Evolutionary conservation across 2,888 invertebrate genomes (phyloP).

Genomic region (Drosophila leonis): DNA sequence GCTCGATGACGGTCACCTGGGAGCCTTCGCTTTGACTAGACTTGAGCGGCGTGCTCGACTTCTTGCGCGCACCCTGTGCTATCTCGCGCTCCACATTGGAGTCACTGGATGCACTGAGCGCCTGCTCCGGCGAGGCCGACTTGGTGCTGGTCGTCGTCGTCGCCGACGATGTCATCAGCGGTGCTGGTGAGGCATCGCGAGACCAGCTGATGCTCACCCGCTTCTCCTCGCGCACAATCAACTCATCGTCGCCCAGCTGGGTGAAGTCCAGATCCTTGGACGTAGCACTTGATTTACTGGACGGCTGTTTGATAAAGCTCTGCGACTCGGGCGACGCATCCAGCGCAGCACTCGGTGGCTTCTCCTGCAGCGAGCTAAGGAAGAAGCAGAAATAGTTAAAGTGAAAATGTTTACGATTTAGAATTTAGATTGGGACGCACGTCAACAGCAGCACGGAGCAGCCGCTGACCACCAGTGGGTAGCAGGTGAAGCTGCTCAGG

Average conservation of each 20-base stretch:
- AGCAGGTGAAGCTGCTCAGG: conserved; percentile 82
- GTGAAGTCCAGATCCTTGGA: conserved; percentile 62
- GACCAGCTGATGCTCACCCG: conserved; percentile 84
- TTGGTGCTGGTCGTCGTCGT: conserved; percentile 52
- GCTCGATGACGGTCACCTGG: conserved; percentile 71
- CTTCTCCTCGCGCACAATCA: conserved; percentile 83
- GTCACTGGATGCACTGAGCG: conserved; percentile 50
- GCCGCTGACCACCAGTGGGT: conserved; percentile 82
- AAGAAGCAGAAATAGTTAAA: neutral
- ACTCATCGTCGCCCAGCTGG: conserved; percentile 73
- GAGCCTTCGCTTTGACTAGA: conserved; percentile 83
- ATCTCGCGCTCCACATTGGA: conserved; percentile 64
- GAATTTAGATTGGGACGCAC: conserved; percentile 55
- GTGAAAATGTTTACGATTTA: neutral
- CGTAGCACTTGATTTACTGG: conserved; percentile 31
- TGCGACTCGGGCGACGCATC: conserved; percentile 69
- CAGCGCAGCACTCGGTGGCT: conserved; percentile 63
- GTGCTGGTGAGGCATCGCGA: conserved; percentile 83
- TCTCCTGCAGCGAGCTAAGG: conserved; percentile 81
- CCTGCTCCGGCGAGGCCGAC: conserved; percentile 64
- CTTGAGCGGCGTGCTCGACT: conserved; percentile 71
- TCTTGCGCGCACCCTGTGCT: conserved; percentile 77
- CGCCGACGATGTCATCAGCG: conserved; percentile 66
- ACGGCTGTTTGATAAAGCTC: conserved; percentile 76
- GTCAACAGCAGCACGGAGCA: conserved; percentile 79